Evolutionary conservation across 1,140 invertebrate species (phyloP), one percentile per base, ranked within the genome.

Genomic region (Lethrus apterus): DNA sequence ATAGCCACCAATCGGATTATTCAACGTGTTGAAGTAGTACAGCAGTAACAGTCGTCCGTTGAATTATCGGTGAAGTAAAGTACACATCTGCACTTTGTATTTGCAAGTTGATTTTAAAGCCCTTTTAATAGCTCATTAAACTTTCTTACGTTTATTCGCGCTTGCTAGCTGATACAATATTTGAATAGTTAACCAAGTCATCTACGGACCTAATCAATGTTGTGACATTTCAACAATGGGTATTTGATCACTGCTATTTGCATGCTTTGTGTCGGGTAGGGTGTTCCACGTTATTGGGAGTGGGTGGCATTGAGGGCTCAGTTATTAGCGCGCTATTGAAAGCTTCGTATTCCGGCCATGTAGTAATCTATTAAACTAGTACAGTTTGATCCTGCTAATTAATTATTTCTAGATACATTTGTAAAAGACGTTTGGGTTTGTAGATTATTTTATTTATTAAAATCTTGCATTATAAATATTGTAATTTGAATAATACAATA

Each of bases 51-150:
- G 3, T 15, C 19, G 32, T 34, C n/a, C n/a, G n/a, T n/a, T n/a
- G n/a, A n/a, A n/a, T n/a, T n/a, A n/a, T n/a, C n/a, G n/a, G n/a
- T n/a, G n/a, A n/a, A n/a, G n/a, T n/a, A n/a, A 18, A 40, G 20
- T 51, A 46, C 46, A 51, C 29, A 46, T 51, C 49, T 38, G 49
- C 49, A 51, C 46, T 51, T 44, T 51, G 41, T 51, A 51, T 51
- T 51, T 51, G 49, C 35, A 41, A 36, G 38, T 23, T 33, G 48
- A 52, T 45, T 52, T 51, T 52, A 52, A 44, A 52, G 46, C 50
- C 33, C 50, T 26, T 48, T 52, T 52, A 52, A 52, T 52, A 52
- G 50, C 50, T 48, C 46, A 48, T 52, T 52, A 52, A 52, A 52
- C 40, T 54, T 47, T 35, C 48, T 46, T 46, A 46, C 40, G 44